Conservation (phyloP, 2,888 invertebrate genomes). For the Oeneis ivallda region DNA sequence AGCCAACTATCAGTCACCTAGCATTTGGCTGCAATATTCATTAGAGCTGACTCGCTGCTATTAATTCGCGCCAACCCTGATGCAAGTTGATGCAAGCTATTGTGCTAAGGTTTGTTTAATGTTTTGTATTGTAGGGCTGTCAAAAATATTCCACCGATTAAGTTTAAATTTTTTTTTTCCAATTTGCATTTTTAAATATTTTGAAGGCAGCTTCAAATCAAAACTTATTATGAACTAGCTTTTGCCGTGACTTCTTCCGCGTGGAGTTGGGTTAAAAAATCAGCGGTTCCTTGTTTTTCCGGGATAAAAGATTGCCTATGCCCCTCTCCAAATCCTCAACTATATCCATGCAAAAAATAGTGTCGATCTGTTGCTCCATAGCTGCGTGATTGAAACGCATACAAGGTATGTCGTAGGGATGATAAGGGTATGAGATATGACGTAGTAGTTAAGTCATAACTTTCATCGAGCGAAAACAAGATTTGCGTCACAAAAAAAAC, state of each 20-base stretch:
- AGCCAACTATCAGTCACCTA: slow-evolving; percentile 54
- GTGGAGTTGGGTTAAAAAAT: too few species aligned
- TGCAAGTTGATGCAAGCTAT: slow-evolving; percentile 71
- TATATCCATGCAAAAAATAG: too few species aligned
- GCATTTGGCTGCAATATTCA: slow-evolving; percentile 77
- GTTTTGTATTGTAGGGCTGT: slow-evolving; percentile 60
- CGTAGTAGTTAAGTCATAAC: background rate
- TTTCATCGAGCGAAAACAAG: background rate
- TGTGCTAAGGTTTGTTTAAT: slow-evolving; percentile 65
- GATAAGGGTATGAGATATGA: background rate
- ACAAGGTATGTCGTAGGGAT: background rate
- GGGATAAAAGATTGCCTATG: too few species aligned
- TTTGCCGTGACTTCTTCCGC: too few species aligned
- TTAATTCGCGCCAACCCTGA: slow-evolving; percentile 72
- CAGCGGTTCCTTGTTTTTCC: too few species aligned
- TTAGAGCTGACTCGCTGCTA: slow-evolving; percentile 68
- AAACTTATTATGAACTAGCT: too few species aligned
- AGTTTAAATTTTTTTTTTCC: background rate
- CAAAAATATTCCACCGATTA: slow-evolving; percentile 1
- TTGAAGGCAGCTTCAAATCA: too few species aligned
- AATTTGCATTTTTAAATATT: background rate
- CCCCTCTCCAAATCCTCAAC: too few species aligned
- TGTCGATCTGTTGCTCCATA: too few species aligned
- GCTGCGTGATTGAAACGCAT: too few species aligned
- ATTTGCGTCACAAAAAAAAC: slow-evolving; percentile 10